A percentile compares a stretch with the other conserved stretches of the same genome.
phyloP scores from a whole-genome alignment of 2,888 invertebrate species.

The Hipparchia semele region DNA sequence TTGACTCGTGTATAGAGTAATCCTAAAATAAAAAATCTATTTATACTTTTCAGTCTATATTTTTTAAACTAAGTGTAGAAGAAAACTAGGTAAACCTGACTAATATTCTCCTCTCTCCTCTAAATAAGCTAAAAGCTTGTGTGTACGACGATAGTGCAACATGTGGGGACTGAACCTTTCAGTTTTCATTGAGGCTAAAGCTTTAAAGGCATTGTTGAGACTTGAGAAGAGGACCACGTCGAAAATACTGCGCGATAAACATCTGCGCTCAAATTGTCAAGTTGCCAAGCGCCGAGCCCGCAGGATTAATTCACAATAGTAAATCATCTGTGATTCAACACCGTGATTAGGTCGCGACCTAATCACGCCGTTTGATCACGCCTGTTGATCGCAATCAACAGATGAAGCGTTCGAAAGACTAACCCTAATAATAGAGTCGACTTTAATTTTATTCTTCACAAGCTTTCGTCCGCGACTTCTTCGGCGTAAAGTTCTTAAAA shows the following conservation, averaged over 20 bases:
- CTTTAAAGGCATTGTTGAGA: neutral
- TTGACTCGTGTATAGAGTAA: too few species aligned
- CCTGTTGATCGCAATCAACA: constrained; percentile 8
- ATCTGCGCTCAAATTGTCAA: constrained; percentile 18
- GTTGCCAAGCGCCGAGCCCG: constrained; percentile 16
- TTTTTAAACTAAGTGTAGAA: too few species aligned
- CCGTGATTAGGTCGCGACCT: constrained; percentile 19
- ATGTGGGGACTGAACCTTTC: too few species aligned
- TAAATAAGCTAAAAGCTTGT: too few species aligned
- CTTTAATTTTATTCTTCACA: neutral
- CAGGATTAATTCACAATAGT: constrained; percentile 20
- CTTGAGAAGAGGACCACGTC: neutral
- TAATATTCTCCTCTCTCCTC: too few species aligned
- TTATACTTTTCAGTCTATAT: too few species aligned
- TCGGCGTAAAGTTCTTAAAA: too few species aligned
- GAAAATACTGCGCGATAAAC: constrained; percentile 9
- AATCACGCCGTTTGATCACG: constrained; percentile 11
- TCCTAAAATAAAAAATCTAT: too few species aligned
- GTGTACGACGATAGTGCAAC: too few species aligned
- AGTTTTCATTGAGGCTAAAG: too few species aligned
- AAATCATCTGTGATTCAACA: constrained; percentile 18
- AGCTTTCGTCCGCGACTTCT: too few species aligned
- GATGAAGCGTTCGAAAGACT: constrained; percentile 5
- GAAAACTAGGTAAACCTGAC: too few species aligned
- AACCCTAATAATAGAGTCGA: neutral